These are phyloP conservation scores for Mastigias papua DNA, from an alignment of 30 jellyfish, hydroid and myxozoan genomes.

Conservation along the genomic window DNA sequence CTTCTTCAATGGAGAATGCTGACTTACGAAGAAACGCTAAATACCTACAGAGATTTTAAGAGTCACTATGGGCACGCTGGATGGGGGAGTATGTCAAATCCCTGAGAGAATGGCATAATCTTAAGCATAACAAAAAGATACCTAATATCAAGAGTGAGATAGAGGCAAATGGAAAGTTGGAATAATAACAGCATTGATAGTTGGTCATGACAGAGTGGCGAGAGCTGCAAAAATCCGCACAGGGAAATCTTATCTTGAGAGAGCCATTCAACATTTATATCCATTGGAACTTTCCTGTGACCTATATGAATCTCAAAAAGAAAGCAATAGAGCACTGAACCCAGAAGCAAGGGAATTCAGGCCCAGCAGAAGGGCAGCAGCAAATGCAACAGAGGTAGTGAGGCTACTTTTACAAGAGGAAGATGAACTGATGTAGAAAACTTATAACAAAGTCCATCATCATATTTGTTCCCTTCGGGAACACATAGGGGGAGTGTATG, in stretches of 20 bases:
- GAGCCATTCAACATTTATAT: conserved; percentile 19
- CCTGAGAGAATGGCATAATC: conserved; percentile 53
- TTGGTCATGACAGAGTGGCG: conserved; percentile 9
- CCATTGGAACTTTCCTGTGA: conserved; percentile 6
- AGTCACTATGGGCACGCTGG: conserved; percentile 70
- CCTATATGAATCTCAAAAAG: too few species aligned
- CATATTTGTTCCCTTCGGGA: too few species aligned
- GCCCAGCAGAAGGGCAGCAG: background rate
- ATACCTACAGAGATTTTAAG: conserved; percentile 50
- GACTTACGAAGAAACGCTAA: conserved; percentile 68
- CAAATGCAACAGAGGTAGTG: background rate
- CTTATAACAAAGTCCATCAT: too few species aligned
- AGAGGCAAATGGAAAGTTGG: conserved; percentile 54
- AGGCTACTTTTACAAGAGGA: background rate
- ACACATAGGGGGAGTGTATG: too few species aligned
- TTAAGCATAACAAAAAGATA: background rate
- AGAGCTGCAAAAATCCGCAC: conserved; percentile 35
- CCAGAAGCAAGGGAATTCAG: conserved; percentile 13
- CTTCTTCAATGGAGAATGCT: background rate
- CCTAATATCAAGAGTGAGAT: conserved; percentile 23
- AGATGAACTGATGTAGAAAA: too few species aligned
- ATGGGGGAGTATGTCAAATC: conserved; percentile 48
- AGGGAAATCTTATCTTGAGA: conserved; percentile 10
- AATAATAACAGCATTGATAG: conserved; percentile 5
- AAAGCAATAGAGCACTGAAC: background rate